Conservation (phyloP, 2,888 invertebrate species). For the Adelphocoris suturalis region DNA sequence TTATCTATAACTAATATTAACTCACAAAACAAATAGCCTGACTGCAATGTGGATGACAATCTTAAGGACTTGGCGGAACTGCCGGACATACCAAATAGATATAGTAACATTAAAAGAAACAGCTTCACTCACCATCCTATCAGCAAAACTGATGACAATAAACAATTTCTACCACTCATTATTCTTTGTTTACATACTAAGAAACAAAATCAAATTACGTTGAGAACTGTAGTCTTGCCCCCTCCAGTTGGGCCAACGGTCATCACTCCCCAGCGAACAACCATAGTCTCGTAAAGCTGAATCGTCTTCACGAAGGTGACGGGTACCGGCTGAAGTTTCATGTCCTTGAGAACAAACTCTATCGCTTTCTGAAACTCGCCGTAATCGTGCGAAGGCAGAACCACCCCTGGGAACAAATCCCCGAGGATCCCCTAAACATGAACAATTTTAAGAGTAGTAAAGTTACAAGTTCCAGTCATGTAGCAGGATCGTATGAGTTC, state of each 20-base stretch:
- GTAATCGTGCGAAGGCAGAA: slow-evolving; percentile 89
- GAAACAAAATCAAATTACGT: slow-evolving; percentile 79
- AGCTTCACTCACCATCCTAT: too few species aligned
- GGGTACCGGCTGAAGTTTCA: slow-evolving; percentile 82
- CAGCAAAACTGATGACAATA: too few species aligned
- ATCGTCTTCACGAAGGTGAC: slow-evolving; percentile 87
- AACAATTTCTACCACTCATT: too few species aligned
- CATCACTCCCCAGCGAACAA: slow-evolving; percentile 95
- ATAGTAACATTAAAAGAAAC: too few species aligned
- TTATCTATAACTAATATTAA: too few species aligned
- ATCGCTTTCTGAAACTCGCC: slow-evolving; percentile 86
- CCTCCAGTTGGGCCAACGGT: slow-evolving; percentile 93
- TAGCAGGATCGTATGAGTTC: too few species aligned
- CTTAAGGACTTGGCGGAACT: too few species aligned
- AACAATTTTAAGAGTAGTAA: background rate
- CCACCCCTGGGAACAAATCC: slow-evolving; percentile 93
- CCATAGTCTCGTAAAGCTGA: slow-evolving; percentile 94
- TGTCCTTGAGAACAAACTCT: slow-evolving; percentile 80
- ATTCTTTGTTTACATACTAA: too few species aligned
- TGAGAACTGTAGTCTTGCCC: slow-evolving; percentile 89
- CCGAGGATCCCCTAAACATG: slow-evolving; percentile 86
- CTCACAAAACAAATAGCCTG: too few species aligned
- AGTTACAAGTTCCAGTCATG: too few species aligned
- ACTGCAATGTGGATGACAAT: too few species aligned
- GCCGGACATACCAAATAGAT: too few species aligned